Percentiles rank a stretch among this genome's conserved stretches.
Evolutionary conservation across 1,140 invertebrate species (phyloP).

Genomic region (Eupeodes corollae): DNA sequence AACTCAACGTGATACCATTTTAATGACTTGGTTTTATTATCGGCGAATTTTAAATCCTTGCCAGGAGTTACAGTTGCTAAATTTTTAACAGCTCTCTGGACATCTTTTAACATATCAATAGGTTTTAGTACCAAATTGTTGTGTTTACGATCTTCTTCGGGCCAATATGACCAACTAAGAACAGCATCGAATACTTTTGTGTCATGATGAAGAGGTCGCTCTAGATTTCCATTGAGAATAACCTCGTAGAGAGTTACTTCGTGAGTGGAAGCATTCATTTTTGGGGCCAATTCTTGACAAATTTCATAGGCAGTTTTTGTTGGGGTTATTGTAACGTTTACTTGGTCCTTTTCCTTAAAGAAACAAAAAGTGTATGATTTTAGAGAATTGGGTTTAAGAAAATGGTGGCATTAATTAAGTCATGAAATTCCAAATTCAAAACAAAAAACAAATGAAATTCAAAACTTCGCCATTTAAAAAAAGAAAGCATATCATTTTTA

Average conservation of each 20-base stretch:
- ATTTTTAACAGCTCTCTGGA: constrained; percentile 37
- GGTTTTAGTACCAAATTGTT: constrained; percentile 63
- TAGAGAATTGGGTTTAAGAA: background rate
- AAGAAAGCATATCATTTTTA: no score
- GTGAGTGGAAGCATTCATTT: constrained; percentile 49
- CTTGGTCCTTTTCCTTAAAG: constrained; percentile 30
- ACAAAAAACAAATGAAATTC: no score
- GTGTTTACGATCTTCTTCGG: constrained; percentile 64
- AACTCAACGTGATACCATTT: constrained; percentile 69
- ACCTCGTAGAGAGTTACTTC: constrained; percentile 63
- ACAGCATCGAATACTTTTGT: constrained; percentile 58
- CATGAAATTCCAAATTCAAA: no score
- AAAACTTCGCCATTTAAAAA: no score
- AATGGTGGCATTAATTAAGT: no score
- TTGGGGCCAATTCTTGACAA: constrained; percentile 52
- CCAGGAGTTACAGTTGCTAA: constrained; percentile 46
- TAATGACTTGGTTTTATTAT: constrained; percentile 60
- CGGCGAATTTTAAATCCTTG: constrained; percentile 69
- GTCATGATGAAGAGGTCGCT: constrained; percentile 63
- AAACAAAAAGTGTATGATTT: background rate
- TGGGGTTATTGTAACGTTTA: constrained; percentile 48
- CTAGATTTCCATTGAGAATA: constrained; percentile 56
- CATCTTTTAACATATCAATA: constrained; percentile 39
- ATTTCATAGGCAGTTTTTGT: constrained; percentile 63
- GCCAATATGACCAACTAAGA: constrained; percentile 76